Base-by-base conservation (phyloP, 1,140 invertebrate species). In the Maconellicoccus hirsutus region DNA sequence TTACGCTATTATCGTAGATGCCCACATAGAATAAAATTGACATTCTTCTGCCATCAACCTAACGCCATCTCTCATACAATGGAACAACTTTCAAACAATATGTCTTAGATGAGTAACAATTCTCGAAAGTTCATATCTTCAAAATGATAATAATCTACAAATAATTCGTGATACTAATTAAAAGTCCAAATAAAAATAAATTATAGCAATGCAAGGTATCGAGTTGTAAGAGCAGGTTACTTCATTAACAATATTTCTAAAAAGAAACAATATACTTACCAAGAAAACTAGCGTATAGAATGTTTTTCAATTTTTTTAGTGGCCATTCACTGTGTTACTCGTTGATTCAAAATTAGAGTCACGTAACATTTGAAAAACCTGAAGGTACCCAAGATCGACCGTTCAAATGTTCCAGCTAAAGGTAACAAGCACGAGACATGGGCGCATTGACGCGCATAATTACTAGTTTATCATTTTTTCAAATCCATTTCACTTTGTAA, bases 311-410 rank as follows among this genome's bases (percentile, higher is more conserved):
- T 52, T 8, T 52, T 52, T 52, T 16, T 8, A 16, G 42, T 52
- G 42, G 42, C 42, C n/a, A 52, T 52, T 52, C 42, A 52, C 42
- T 52, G 42, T 52, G 42, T 52, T 52, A 52, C 42, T 52, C 42
- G 6, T 52, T 52, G 6, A 52, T 52, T 52, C 42, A 52, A 52
- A 52, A 52, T 19, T 52, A 19, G n/a, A 52, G 42, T 52, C 42
- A 52, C 42, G 42, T 52, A 52, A 16, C 42, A 19, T 52, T 52
- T 52, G 16, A 52, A 52, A 52, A 52, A 52, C 42, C 42, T 52
- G 42, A n/a, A n/a, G n/a, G n/a, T 52, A 52, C 2, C 12, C 42
- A 19, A 8, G 42, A 52, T 52, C 42, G 16, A 52, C n/a, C n/a
- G 42, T 52, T 52, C 42, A 19, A 52, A 52, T 4, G 42, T 14